Base-by-base conservation (phyloP, 23 tunicate species). In the Styela plicata region DNA sequence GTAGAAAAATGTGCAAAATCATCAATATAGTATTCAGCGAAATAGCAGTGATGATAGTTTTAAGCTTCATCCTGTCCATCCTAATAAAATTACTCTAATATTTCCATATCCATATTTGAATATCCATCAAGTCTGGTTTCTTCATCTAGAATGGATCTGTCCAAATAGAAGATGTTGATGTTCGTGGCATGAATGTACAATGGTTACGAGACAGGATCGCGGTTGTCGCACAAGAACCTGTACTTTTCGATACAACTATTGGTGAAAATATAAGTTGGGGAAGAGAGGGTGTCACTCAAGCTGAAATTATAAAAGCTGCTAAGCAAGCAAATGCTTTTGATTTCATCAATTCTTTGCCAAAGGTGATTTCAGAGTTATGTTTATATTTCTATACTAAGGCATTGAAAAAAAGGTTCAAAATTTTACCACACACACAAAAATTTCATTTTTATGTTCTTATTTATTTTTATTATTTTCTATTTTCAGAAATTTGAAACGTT, bases 191-290 rank as follows among this genome's bases (percentile, higher is more conserved):
- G 24, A 88, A 93, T 65, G 89, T 93, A 31, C 44, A 74, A 16
- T 70, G 82, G 70, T 84, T 82, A 17, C 86, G 98, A 13, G 89
- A 88, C 23, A 29, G 31, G 22, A 85, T 93, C 68, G 98, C 94
- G n/a, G 98, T 93, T 23, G 98, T 93, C 33, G 85, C 98, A 34
- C 98, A 93, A 69, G 98, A 93, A 36, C 98, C 98, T 34, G 84
- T 93, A 33, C 80, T 93, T 1, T 93, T 93, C 82, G 89, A 88
- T 52, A 93, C 93, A 27, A 88, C 89, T 25, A 93, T 93, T 31
- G 89, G 84, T 30, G 98, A 93, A 36, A 93, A 93, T 53, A 93
- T 93, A 52, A 84, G 87, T n/a, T 93, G 98, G 98, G 98, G 98
- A 62, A 86, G 98, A 67, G 98, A 93, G 10, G 93, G 87, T 22